Evolutionary conservation across 1,140 invertebrate species (phyloP), one percentile per base, ranked within the genome.

Genomic region (Physella acuta): DNA sequence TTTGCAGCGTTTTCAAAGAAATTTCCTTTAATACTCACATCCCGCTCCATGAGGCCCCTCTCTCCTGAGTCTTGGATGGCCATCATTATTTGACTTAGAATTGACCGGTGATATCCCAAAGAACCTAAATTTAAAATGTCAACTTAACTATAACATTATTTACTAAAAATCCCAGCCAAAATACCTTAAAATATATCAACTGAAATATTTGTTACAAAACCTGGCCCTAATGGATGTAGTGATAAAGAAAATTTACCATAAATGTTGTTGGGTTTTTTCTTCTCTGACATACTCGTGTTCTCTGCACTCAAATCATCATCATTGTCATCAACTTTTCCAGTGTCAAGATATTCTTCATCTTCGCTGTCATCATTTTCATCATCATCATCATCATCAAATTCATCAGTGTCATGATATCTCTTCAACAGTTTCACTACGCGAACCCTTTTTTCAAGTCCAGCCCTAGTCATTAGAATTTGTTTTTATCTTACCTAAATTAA

Each of bases 341-440:
- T 34, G 28, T 20, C 28, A 8, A 24, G 26, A 63, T 3, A 4
- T 5, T 64, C 62, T 3, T 36, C 62, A 52, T 64, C 62, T 33
- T 51, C 49, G 33, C 3, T 28, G 17, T 64, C 51, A 64, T 64
- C 62, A 64, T n/a, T 36, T 51, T 52, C 49, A 34, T 64, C 62
- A 20, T 51, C 49, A 39, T 51, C 49, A 30, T 64, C 39, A 14
- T 26, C 17, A 64, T 52, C 62, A 30, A 20, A 2, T 16, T 33
- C n/a, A 31, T 52, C 51, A 52, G 2, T 49, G 31, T 30, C 24
- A 24, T 2, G 11, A 33, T 52, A 51, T 2, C 30, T 39, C 28
- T 52, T 52, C 14, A 64, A 49, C 44, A 64, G 51, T 64, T 16
- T 52, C 31, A 64, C n/a, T 1, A 64, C 14, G 8, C 24, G 8